Evolutionary conservation across 2,113 vertebrate genomes (phyloP).

Genomic region (Lophius piscatorius): DNA sequence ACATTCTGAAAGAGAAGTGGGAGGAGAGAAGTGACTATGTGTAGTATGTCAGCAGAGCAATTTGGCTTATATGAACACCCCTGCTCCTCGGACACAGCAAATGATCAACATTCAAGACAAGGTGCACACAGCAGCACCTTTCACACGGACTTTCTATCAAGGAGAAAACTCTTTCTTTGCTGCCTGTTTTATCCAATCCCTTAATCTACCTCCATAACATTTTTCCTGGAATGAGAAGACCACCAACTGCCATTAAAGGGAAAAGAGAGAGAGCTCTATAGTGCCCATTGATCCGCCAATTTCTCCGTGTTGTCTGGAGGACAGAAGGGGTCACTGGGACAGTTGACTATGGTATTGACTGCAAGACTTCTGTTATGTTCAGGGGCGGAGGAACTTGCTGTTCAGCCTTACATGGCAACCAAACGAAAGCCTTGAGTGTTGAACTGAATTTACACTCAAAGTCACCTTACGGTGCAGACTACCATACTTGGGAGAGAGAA

Average conservation of each 20-base stretch:
- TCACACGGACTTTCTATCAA: conserved; percentile 29
- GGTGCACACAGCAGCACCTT: conserved; percentile 38
- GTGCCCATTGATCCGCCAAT: conserved; percentile 35
- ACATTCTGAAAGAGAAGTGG: conserved; percentile 40
- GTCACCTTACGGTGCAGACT: conserved; percentile 79
- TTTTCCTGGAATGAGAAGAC: conserved; percentile 56
- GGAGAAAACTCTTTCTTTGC: conserved; percentile 46
- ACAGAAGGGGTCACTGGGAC: conserved; percentile 77
- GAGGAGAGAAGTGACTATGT: conserved; percentile 60
- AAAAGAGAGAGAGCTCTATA: conserved; percentile 39
- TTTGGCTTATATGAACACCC: conserved; percentile 66
- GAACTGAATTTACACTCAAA: conserved; percentile 80
- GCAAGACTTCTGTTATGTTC: conserved; percentile 68
- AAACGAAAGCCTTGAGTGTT: conserved; percentile 73
- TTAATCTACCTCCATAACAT: conserved; percentile 29
- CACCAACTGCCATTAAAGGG: conserved; percentile 40
- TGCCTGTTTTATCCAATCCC: conserved; percentile 6
- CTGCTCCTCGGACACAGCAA: conserved; percentile 62
- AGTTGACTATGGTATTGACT: conserved; percentile 74
- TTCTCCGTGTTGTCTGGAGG: conserved; percentile 70
- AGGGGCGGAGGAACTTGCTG: conserved; percentile 65
- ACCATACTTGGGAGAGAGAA: conserved; percentile 76
- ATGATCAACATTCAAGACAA: conserved; percentile 49
- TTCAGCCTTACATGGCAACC: conserved; percentile 76
- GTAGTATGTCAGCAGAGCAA: conserved; percentile 64